phyloP scores from a whole-genome alignment of 2,113 vertebrate species.

The Leptocoma aspasia region DNA sequence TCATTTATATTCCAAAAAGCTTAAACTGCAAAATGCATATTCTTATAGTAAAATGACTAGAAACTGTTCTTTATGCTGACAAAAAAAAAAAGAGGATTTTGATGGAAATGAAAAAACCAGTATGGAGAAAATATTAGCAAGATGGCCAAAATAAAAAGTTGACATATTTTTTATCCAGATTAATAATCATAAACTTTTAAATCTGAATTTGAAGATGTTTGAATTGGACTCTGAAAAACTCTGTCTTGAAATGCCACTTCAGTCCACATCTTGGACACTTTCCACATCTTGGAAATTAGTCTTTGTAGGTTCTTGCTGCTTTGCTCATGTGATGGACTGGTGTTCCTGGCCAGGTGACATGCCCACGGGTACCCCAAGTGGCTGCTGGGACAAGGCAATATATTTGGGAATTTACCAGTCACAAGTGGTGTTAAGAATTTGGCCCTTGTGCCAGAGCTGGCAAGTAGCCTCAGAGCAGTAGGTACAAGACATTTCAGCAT shows the following conservation, averaged over 20 bases:
- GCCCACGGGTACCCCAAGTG: accelerated
- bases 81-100: not conserved
- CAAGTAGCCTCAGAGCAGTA: not conserved
- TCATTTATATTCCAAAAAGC: not conserved
- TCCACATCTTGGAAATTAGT: not conserved
- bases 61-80: not conserved
- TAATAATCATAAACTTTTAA: not conserved
- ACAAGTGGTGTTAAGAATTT: accelerated
- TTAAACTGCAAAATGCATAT: not conserved
- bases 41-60: not conserved
- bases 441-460: not conserved
- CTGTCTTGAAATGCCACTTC: not conserved
- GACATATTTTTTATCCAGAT: not conserved
- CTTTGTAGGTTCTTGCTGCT: not conserved
- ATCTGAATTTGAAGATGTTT: not conserved
- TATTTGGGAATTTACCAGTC: not conserved
- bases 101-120: not conserved
- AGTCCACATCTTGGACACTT: not conserved
- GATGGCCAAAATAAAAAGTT: not conserved
- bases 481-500: not conserved
- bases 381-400: not conserved
- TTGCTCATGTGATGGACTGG: accelerated
- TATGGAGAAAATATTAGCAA: not conserved
- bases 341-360: not conserved
- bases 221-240: not conserved